Evolutionary conservation across 64 coral and sea anemone genomes (phyloP), one percentile per base, ranked within the genome.

Genomic region (Actinia tenebrosa): DNA sequence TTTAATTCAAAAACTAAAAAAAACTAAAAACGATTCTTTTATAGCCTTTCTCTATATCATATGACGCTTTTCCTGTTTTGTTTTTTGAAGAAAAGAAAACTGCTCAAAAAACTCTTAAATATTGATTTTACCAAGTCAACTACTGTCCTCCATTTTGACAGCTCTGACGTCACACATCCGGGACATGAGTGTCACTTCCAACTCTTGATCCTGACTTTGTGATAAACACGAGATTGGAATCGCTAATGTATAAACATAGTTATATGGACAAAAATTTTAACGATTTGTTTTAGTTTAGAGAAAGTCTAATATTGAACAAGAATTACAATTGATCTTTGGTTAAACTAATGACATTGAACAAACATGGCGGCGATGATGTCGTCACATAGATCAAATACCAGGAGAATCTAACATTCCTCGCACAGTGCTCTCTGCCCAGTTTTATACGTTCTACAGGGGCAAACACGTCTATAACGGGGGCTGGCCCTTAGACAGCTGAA

Each of bases 371-470:
- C 10, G 15, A 58, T 58, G 56, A 58, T 16, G 56, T 10, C 47
- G 47, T 50, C 47, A 50, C 47, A 50, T 50, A 50, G 47, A 50
- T 50, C 7, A 50, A 50, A 2, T 50, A 50, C 47, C 56, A 58
- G 56, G 56, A 16, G 17, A 44, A 16, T 44, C 10, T 60, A 91
- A 79, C 90, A 87, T 37, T 52, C 75, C 46, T 68, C 79, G 86
- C 90, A 91, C 14, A 91, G 85, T 1, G 84, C 30, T 81, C 85
- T 86, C 86, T 91, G 84, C 10, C 61, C 75, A 45, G 85, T 37
- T 64, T 86, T 79, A 77, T 83, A 81, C 10, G 44, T n/a, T 71
- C 90, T 91, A 25, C 90, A 87, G 2, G 85, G 90, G 60, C 90
- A 91, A 61, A 91, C 47, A 50, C 85, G 60, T 61, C 63, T 82